Evolutionary conservation across 2,888 invertebrate genomes (phyloP).

Genomic region (Adelognathus sp.): DNA sequence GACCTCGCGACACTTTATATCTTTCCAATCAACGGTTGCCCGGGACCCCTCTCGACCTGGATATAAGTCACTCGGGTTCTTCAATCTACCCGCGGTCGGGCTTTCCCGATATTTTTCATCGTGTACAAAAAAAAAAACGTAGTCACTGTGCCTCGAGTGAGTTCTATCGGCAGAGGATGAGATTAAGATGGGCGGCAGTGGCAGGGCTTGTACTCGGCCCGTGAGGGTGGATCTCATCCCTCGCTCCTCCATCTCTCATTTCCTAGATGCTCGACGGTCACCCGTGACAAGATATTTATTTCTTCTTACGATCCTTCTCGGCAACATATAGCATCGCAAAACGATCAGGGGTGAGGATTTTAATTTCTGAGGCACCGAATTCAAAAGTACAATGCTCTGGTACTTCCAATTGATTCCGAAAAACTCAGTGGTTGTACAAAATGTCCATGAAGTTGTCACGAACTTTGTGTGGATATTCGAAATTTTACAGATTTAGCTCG

Average conservation of each 20-base stretch:
- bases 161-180: constrained; percentile 49
- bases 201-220: neutral
- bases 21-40: constrained; percentile 56
- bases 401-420: too few species aligned
- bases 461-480: too few species aligned
- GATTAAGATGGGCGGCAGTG: constrained; percentile 42
- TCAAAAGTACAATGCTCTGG: too few species aligned
- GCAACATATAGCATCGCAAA: neutral
- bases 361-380: too few species aligned
- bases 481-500: too few species aligned
- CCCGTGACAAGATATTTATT: constrained; percentile 40
- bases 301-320: constrained; percentile 6
- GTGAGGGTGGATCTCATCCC: constrained; percentile 31
- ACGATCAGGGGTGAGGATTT: too few species aligned
- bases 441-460: too few species aligned
- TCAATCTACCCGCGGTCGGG: constrained; percentile 19
- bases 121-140: constrained; percentile 46
- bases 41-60: constrained; percentile 50
- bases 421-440: too few species aligned
- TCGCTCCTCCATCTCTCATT: neutral
- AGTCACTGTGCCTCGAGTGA: constrained; percentile 39
- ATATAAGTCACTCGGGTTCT: constrained; percentile 38
- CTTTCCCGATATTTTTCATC: constrained; percentile 62
- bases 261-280: constrained; percentile 10
- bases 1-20: constrained; percentile 57